Conservation (phyloP, 2,888 invertebrate genomes). For the Phaonia tiefii region DNA sequence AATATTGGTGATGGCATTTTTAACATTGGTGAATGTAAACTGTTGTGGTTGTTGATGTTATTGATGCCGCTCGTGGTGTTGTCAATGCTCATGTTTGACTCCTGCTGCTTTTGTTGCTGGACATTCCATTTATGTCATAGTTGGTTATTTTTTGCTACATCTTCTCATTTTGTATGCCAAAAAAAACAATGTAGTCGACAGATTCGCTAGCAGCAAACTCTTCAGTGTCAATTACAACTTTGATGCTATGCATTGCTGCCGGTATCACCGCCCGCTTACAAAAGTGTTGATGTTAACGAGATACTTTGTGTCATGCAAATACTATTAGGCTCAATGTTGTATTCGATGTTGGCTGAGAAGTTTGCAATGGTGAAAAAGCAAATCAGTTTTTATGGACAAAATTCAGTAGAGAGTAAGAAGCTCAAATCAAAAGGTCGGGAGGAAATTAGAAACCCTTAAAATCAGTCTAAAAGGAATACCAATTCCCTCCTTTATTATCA, state of each 20-base stretch:
- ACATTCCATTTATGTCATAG: background rate
- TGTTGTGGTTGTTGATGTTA: conserved; percentile 38
- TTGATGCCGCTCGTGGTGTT: conserved; percentile 17
- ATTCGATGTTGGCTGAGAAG: too few relatives aligned
- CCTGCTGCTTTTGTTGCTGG: background rate
- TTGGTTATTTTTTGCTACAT: conserved; percentile 42
- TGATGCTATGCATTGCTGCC: background rate
- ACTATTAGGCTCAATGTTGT: conserved; percentile 28
- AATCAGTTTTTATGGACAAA: too few relatives aligned
- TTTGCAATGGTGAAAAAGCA: too few relatives aligned
- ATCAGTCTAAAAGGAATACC: too few relatives aligned
- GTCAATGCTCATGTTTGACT: background rate
- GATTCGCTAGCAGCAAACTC: too few relatives aligned
- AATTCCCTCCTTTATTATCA: too few relatives aligned
- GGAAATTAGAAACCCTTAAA: too few relatives aligned
- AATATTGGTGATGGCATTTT: conserved; percentile 61
- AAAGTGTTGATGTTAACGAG: conserved; percentile 56
- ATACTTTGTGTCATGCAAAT: conserved; percentile 38
- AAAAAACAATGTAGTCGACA: background rate
- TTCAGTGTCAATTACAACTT: too few relatives aligned
- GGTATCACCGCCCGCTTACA: background rate
- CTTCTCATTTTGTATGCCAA: conserved; percentile 26
- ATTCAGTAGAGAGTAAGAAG: too few relatives aligned
- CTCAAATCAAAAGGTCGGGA: too few relatives aligned
- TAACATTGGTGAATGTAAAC: conserved; percentile 48